Percentiles rank a stretch among this genome's conserved stretches.
Conservation (phyloP, 1,140 invertebrate species). For the Drosophila nikananu region DNA sequence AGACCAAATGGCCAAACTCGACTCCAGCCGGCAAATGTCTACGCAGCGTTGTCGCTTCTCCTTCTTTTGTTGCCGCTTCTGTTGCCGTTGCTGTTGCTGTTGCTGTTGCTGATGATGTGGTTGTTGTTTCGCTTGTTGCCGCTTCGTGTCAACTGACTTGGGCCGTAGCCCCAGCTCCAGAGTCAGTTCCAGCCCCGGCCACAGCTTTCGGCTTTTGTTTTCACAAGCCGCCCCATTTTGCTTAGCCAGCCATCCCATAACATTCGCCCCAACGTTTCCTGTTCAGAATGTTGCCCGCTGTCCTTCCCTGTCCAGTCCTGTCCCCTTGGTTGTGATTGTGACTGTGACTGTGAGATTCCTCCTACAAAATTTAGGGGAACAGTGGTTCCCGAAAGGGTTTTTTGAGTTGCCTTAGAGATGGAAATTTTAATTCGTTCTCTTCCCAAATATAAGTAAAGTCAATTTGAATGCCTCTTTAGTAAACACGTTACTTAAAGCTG, state of each 20-base stretch:
- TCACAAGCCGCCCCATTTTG: conserved; percentile 69
- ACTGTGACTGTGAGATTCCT: conserved; percentile 47
- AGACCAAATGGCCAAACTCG: conserved; percentile 70
- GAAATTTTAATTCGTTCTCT: neutral
- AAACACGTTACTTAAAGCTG: too few species aligned
- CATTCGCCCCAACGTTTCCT: conserved; percentile 78
- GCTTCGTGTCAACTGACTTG: conserved; percentile 73
- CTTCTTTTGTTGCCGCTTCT: conserved; percentile 27
- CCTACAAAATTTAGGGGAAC: conserved; percentile 30
- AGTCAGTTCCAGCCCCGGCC: conserved; percentile 11
- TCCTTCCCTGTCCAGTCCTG: conserved; percentile 30
- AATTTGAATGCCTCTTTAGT: too few species aligned
- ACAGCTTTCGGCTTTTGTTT: conserved; percentile 55
- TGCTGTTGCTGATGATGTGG: conserved; percentile 25
- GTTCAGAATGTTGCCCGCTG: conserved; percentile 60
- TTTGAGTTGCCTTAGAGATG: neutral
- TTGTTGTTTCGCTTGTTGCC: conserved; percentile 54
- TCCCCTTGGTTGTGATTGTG: conserved; percentile 41
- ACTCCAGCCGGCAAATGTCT: conserved; percentile 72
- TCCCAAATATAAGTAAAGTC: too few species aligned
- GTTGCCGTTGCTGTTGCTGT: conserved; percentile 9
- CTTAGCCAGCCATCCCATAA: conserved; percentile 61
- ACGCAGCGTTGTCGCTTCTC: conserved; percentile 62
- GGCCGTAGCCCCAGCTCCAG: conserved; percentile 34
- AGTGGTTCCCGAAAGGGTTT: conserved; percentile 8